phyloP scores from a whole-genome alignment of 2,888 invertebrate species.

The Amphipoea lucens region DNA sequence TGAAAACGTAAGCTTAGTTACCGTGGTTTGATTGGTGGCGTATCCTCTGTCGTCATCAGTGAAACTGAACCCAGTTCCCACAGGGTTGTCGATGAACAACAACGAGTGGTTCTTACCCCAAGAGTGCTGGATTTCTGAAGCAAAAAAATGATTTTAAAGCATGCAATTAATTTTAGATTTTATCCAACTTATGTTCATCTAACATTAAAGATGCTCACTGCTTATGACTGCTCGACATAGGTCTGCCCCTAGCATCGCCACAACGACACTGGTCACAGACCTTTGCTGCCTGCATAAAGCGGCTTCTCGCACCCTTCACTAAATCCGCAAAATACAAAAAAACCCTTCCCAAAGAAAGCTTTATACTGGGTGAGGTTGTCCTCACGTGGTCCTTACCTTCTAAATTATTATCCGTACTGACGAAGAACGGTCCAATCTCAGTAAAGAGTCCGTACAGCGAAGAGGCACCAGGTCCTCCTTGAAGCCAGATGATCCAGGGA shows the following conservation, averaged over 20 bases:
- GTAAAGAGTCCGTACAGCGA: constrained; percentile 90
- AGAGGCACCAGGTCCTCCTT: constrained; percentile 91
- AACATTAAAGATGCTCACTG: background rate
- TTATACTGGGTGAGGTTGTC: background rate
- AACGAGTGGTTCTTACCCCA: constrained; percentile 92
- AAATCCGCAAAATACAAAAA: background rate
- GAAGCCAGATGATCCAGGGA: constrained; percentile 91
- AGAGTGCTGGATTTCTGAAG: constrained; percentile 87
- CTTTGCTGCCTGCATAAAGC: background rate
- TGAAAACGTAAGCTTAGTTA: constrained; percentile 67
- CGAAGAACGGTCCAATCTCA: constrained; percentile 91
- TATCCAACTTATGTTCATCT: background rate
- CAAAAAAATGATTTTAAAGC: background rate
- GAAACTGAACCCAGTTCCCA: constrained; percentile 92
- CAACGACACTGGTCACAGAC: background rate
- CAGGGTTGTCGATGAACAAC: constrained; percentile 92
- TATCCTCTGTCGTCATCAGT: constrained; percentile 91
- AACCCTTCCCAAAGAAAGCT: background rate
- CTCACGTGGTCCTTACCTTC: constrained; percentile 75
- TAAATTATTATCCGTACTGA: constrained; percentile 82
- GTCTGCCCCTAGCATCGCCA: background rate
- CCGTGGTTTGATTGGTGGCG: constrained; percentile 91
- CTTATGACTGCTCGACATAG: background rate
- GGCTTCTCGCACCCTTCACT: background rate
- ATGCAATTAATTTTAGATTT: background rate